These are phyloP conservation scores for Smithornis capensis DNA, from an alignment of 2,113 vertebrate species.

Conservation along the genomic window DNA sequence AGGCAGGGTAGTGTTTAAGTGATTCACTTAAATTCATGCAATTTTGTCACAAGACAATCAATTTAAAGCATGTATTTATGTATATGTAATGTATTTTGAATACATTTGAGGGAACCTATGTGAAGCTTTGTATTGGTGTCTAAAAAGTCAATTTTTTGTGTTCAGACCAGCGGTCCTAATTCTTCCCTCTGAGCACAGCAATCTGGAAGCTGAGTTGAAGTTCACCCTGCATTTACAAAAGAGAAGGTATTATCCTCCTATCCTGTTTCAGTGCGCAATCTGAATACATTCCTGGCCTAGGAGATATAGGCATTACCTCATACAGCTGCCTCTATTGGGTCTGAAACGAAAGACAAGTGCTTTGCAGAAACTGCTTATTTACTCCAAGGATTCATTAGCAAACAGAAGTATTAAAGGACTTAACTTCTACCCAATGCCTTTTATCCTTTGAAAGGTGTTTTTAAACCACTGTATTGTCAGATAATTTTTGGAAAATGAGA, in stretches of 20 bases:
- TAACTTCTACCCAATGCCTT: background rate
- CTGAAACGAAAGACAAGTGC: conserved; percentile 26
- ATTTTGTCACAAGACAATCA: background rate
- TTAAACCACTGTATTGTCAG: background rate
- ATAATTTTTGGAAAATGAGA: background rate
- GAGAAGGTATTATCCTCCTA: conserved; percentile 9
- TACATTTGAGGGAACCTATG: background rate
- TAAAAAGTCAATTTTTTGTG: background rate
- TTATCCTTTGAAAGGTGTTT: background rate
- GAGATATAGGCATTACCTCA: conserved; percentile 27
- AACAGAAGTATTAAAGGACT: background rate
- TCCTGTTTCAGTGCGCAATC: background rate
- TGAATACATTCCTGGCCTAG: conserved; percentile 14
- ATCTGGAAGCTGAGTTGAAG: background rate
- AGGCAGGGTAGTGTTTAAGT: background rate
- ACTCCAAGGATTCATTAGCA: background rate
- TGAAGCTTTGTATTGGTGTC: background rate
- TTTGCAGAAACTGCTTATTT: conserved; percentile 32
- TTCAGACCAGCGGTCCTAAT: background rate
- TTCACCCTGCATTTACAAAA: conserved; percentile 13
- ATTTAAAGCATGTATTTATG: background rate
- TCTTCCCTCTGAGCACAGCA: background rate
- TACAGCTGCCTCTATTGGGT: background rate
- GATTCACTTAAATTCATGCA: background rate
- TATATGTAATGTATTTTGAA: background rate